Evolutionary conservation across 2,797 vertebrate species (phyloP), one percentile per base, ranked within the genome.

Genomic region (Myotis pilosus): DNA sequence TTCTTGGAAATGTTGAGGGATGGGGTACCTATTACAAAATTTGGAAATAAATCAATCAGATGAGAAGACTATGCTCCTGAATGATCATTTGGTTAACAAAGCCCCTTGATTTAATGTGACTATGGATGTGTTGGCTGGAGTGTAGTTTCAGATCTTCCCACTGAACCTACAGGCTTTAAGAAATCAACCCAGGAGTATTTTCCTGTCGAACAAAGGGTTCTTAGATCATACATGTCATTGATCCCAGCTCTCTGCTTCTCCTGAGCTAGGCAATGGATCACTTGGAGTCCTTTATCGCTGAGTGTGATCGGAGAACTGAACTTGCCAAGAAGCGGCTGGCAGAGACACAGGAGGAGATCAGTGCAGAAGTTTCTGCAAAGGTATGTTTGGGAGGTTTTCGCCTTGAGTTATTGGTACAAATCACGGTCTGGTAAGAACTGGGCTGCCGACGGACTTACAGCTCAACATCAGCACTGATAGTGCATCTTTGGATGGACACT

Each of bases 321-420:
- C 97, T 99, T 78, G 99, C 99, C 51, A 99, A 99, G 98, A 99
- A 99, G 93, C 99, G 99, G 1, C 98, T 99, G 92, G 99, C 99
- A n/a, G 99, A 99, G 98, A 99, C 99, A 8, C 99, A 99, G 96
- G 99, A 99, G 76, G 99, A 99, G 98, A 99, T 99, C 97, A 99
- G 99, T 47, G 99, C 99, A 38, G 99, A 99, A 97, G 99, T 99
- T 36, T 99, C 99, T 71, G 99, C 99, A 76, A 99, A 99, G 99
- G 99, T 99, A 97, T 41, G 36, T 8, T 28, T 92, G 38, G 44
- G 51, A 44, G 41, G 60, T 71, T 41, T 64, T 30, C 25, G 5
- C 49, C 74, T 57, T 16, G 15, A 8, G 38, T 38, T 17, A 15
- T 41, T 38, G 10, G 8, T 57, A 9, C 36, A 36, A 33, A 13